Percentiles rank a stretch among this genome's conserved stretches.
phyloP scores from a whole-genome alignment of 2,797 vertebrate species.

The Poecilia gillii region DNA sequence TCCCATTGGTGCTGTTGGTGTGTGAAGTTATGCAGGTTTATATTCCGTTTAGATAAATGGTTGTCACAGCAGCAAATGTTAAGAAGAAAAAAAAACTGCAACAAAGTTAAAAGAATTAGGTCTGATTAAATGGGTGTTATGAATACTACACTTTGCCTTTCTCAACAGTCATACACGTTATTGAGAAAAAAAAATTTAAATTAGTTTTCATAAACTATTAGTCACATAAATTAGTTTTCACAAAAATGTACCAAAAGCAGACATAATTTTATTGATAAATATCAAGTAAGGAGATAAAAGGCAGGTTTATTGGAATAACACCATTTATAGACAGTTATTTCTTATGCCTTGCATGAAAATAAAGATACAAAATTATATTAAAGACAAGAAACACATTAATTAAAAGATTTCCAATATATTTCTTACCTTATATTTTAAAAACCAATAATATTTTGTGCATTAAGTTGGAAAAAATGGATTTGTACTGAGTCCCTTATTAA shows the following conservation, averaged over 20 bases:
- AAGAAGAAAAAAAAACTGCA: slow-evolving; percentile 44
- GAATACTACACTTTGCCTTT: slow-evolving; percentile 53
- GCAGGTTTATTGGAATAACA: neutral
- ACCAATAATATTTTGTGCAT: neutral
- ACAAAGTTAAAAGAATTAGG: slow-evolving; percentile 39
- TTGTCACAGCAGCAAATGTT: slow-evolving; percentile 47
- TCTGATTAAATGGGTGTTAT: slow-evolving; percentile 54
- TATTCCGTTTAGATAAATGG: slow-evolving; percentile 61
- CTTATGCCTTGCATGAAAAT: neutral
- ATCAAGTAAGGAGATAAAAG: neutral
- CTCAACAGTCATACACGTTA: slow-evolving; percentile 26
- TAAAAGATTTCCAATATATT: neutral
- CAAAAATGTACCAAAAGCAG: slow-evolving; percentile 23
- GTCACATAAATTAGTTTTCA: slow-evolving; percentile 32
- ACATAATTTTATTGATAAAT: neutral
- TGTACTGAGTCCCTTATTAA: too few species aligned
- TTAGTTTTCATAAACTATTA: slow-evolving; percentile 15
- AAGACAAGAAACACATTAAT: neutral
- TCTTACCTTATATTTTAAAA: neutral
- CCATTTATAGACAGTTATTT: neutral
- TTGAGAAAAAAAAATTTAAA: slow-evolving; percentile 44
- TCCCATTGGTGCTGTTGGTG: slow-evolving; percentile 43
- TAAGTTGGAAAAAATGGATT: neutral
- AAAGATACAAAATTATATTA: neutral
- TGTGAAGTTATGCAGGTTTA: slow-evolving; percentile 59